Conservation (phyloP, 2,113 vertebrate genomes). For the Oceanodroma tethys region DNA sequence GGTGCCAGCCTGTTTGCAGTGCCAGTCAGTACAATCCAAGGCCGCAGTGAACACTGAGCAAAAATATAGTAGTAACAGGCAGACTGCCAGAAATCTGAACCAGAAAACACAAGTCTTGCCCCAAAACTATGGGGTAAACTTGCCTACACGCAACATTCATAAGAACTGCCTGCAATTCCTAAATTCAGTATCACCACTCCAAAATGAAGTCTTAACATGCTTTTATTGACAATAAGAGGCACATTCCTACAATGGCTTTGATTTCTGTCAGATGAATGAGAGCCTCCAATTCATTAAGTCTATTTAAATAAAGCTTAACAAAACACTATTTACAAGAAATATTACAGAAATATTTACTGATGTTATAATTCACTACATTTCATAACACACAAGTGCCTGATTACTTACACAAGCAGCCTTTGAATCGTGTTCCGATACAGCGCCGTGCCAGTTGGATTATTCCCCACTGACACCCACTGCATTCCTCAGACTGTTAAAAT, state of each 20-base stretch:
- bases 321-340: neutral
- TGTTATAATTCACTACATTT: neutral
- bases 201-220: neutral
- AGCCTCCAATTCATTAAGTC: neutral
- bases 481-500: conserved; percentile 11
- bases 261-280: neutral
- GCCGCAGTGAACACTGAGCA: neutral
- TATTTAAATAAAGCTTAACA: neutral
- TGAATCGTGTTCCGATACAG: neutral
- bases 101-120: neutral
- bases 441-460: neutral
- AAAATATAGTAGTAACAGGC: accelerated
- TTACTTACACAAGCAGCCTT: neutral
- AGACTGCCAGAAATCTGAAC: neutral
- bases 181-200: neutral
- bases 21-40: neutral
- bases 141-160: neutral
- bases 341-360: neutral
- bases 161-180: neutral
- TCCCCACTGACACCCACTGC: conserved; percentile 31
- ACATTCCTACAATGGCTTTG: neutral
- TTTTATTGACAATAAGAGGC: neutral
- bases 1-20: neutral
- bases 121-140: neutral
- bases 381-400: neutral